These are phyloP conservation scores for Tetramorium alpestre DNA, from an alignment of 1,140 invertebrate species.

Conservation along the genomic window DNA sequence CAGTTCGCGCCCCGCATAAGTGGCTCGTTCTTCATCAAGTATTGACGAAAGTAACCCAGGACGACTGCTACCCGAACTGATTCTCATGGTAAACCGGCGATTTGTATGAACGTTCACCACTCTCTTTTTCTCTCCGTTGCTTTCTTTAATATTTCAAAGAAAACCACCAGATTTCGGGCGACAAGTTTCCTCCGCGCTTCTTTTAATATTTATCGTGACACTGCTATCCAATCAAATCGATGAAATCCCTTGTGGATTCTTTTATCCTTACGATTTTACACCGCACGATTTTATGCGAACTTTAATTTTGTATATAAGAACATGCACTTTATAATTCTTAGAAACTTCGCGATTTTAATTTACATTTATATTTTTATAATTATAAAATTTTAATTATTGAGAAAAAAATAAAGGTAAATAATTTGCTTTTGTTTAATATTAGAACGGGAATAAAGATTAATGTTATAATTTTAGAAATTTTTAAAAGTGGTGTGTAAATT, in stretches of 20 bases:
- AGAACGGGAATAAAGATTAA: not conserved
- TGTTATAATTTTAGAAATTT: not conserved
- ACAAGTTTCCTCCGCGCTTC: slow-evolving; percentile 7
- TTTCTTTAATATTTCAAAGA: slow-evolving; percentile 75
- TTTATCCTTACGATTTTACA: slow-evolving; percentile 22
- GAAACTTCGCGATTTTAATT: not conserved
- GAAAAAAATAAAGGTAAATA: not conserved
- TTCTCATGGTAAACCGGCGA: slow-evolving; percentile 77
- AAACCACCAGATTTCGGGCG: slow-evolving; percentile 65
- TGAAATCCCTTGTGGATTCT: not conserved
- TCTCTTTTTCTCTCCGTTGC: not conserved
- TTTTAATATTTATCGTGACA: slow-evolving; percentile 39
- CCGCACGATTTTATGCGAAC: not conserved
- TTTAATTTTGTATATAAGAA: not conserved
- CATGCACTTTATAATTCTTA: not conserved
- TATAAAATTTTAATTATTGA: not conserved
- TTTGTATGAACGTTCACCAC: slow-evolving; percentile 77
- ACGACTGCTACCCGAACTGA: slow-evolving; percentile 64
- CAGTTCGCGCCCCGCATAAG: slow-evolving; percentile 48
- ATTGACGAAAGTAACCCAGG: slow-evolving; percentile 75
- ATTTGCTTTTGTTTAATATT: not conserved
- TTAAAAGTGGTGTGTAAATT: not conserved
- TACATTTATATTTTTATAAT: not conserved
- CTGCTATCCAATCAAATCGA: slow-evolving; percentile 37
- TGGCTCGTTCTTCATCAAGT: slow-evolving; percentile 67